Evolutionary conservation across 2,797 vertebrate species (phyloP), one percentile per base, ranked within the genome.

Genomic region (Epinephelus awoara): DNA sequence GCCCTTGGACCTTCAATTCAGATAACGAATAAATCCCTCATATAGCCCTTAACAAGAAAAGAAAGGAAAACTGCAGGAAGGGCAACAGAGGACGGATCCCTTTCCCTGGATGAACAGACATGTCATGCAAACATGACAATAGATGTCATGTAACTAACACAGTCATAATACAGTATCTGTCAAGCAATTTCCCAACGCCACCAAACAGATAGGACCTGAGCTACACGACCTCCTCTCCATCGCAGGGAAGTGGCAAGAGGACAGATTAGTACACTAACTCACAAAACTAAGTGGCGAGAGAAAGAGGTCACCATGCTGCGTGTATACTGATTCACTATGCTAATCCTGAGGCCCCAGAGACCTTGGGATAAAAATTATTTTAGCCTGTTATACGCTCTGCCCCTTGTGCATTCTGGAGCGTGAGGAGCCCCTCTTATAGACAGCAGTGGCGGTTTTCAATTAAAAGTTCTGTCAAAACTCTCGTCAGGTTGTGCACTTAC

Each of bases 381-480:
- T 40, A 70, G 73, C 82, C 79, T 62, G 77, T 72, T 46, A 61
- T 52, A 72, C 21, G 38, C 71, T 75, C 38, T 74, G 66, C 72
- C 74, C 76, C 70, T 49, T 29, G 78, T 85, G 80, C 49, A 2
- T 80, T 67, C 23, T 44, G 62, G 72, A 54, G 51, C 51, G 72
- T 29, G 18, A 72, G 66, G 63, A 79, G 57, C 27, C 64, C 49
- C 55, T 81, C 76, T 75, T 66, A 57, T 18, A 77, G 61, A 83
- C 67, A 47, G 57, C 78, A 81, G 62, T 54, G 68, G 75, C 10
- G 11, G 56, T 77, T 89, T 91, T 90, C 78, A 88, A 88, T 91
- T 91, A 90, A 89, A 90, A 80, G 79, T 89, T 91, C 79, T 55
- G 49, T 85, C 55, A 27, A 74, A 87, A 87, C 71, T 88, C 85